Conservation (phyloP, 2,113 vertebrate genomes). For the Malaclemys terrapin region DNA sequence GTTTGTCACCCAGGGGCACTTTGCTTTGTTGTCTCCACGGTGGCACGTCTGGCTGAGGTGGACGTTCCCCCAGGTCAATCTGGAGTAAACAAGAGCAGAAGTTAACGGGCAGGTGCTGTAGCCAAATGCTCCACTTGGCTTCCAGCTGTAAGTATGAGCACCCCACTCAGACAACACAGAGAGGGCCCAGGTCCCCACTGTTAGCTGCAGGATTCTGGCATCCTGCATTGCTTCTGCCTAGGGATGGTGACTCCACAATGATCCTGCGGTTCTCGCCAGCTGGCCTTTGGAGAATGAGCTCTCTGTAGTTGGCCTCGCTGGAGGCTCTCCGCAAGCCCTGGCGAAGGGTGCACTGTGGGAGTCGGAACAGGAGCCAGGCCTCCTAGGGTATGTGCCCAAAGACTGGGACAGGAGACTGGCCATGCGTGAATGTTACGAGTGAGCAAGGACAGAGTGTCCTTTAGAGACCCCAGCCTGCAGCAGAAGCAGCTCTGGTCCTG, state of each 20-base stretch:
- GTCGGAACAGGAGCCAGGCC: neutral
- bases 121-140: neutral
- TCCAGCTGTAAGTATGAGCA: neutral
- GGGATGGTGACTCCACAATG: neutral
- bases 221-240: neutral
- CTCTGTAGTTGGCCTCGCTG: neutral
- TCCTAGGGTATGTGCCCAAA: neutral
- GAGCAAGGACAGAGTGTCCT: neutral
- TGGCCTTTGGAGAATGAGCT: neutral
- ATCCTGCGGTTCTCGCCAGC: neutral
- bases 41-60: neutral
- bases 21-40: conserved; percentile 23
- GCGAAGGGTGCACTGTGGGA: neutral
- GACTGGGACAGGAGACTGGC: neutral
- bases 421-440: neutral
- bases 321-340: neutral
- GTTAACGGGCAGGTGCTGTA: neutral
- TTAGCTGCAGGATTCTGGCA: neutral
- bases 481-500: neutral
- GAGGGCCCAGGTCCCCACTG: neutral
- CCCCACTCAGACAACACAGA: neutral
- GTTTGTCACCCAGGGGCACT: conserved; percentile 14
- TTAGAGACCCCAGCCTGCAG: neutral
- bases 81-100: neutral
- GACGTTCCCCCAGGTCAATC: neutral